Evolutionary conservation across 2,113 vertebrate species (phyloP), one percentile per base, ranked within the genome.

Genomic region (Polypterus bichir): DNA sequence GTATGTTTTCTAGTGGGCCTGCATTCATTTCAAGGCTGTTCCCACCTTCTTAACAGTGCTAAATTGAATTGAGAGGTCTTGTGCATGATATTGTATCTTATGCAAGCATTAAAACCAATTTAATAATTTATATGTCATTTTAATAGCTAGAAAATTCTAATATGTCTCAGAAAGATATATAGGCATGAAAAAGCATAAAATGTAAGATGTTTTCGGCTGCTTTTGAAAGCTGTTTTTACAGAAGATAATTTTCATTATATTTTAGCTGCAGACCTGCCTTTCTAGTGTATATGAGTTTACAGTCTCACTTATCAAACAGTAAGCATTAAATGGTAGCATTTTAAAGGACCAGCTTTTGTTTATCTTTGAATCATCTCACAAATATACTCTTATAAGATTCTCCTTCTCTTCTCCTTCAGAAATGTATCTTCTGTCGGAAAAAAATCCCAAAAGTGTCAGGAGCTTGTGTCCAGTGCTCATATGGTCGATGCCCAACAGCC

Each of bases 401-500:
- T 63, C 71, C 62, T 76, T 10, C 70, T 80, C 79, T 62, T 3
- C 47, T 66, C 54, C 60, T 72, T 10, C 78, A 98, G 95, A 97
- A 92, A 78, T 98, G 95, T 76, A 83, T 89, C 69, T 96, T 96
- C 77, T 97, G 93, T 71, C 87, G 88, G 65, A 81, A 92, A 49
- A 89, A 88, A 54, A 81, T 90, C 69, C 92, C 89, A 78, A 88
- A 83, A 63, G 76, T 81, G 65, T 86, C 83, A 47, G 94, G 94
- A 48, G 90, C 91, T 52, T 98, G 94, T 64, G 90, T 98, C 75
- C 93, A 97, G 76, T 98, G 94, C 73, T 98, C 93, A 0, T 93
- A 89, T 3, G 89, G 90, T 60, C 84, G 83, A 4, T 98, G 96
- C 66, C 89, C 92, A 49, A 89, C 88, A 59, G 94, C 94, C 62